Conservation (phyloP, 2,888 invertebrate species). For the Eristalinus aeneus region DNA sequence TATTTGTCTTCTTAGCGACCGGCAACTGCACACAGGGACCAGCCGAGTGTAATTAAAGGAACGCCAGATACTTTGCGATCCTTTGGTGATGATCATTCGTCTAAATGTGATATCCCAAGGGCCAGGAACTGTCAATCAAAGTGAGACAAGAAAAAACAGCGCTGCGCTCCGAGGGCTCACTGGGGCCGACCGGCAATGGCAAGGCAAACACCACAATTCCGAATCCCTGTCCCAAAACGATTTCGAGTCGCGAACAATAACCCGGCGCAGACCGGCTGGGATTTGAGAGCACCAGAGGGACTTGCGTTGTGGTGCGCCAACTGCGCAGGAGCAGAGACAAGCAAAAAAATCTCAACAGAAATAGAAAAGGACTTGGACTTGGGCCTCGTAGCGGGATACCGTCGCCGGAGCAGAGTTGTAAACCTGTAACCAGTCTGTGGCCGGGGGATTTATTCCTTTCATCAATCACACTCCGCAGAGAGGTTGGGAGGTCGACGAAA, state of each 20-base stretch:
- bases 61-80: slow-evolving; percentile 63
- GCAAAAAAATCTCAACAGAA: not conserved
- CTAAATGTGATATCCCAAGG: slow-evolving; percentile 69
- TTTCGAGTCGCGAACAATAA: slow-evolving; percentile 54
- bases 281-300: slow-evolving; percentile 10
- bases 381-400: slow-evolving; percentile 20
- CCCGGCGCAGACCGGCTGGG: slow-evolving; percentile 20
- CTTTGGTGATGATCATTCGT: slow-evolving; percentile 68
- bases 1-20: slow-evolving; percentile 57
- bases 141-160: not conserved
- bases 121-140: slow-evolving; percentile 67
- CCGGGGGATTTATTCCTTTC: not conserved
- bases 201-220: slow-evolving; percentile 16
- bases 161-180: not conserved
- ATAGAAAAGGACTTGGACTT: slow-evolving; percentile 1
- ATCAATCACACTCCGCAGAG: not conserved
- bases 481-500: not conserved
- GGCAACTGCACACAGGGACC: slow-evolving; percentile 1
- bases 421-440: not conserved
- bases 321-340: slow-evolving; percentile 3
- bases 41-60: slow-evolving; percentile 69
- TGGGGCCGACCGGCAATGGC: not conserved
- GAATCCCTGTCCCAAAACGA: slow-evolving; percentile 30
- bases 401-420: slow-evolving; percentile 2
- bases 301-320: not conserved